These are phyloP conservation scores for Malurus alboscapulatus DNA, from an alignment of 2,113 vertebrate species.

Conservation along the genomic window DNA sequence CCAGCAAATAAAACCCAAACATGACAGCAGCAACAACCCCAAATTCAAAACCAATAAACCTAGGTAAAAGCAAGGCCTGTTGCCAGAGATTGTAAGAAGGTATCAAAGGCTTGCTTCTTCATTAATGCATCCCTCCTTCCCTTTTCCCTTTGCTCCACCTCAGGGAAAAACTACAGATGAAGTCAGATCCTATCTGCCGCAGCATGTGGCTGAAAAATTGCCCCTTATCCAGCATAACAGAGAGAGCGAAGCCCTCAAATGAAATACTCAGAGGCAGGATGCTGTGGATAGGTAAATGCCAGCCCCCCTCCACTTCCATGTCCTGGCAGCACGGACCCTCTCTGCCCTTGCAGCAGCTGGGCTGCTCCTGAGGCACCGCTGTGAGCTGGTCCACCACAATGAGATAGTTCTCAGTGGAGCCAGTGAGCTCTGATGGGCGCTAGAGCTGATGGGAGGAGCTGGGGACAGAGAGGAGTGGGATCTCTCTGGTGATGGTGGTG, in stretches of 20 bases:
- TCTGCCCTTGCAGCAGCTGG: not conserved
- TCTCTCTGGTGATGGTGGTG: not conserved
- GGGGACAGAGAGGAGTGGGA: not conserved
- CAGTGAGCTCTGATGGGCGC: not conserved
- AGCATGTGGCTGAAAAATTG: not conserved
- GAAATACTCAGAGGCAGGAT: not conserved
- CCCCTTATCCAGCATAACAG: not conserved
- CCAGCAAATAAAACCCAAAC: constrained; percentile 30
- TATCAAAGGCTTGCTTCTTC: not conserved
- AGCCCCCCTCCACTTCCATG: not conserved
- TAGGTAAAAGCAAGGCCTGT: not conserved
- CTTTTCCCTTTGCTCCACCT: not conserved
- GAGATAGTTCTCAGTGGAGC: accelerated
- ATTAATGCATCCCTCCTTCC: not conserved
- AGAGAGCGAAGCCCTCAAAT: not conserved
- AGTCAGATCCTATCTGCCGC: not conserved
- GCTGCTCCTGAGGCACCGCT: not conserved
- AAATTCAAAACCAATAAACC: not conserved
- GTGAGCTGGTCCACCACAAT: not conserved
- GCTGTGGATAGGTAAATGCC: not conserved
- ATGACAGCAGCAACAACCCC: not conserved
- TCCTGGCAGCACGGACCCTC: not conserved
- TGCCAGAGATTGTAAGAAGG: not conserved
- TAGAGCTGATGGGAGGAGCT: not conserved
- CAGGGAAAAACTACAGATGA: not conserved